These are phyloP conservation scores for Cranoglanis bouderius DNA, from an alignment of 2,113 vertebrate species.

Conservation along the genomic window DNA sequence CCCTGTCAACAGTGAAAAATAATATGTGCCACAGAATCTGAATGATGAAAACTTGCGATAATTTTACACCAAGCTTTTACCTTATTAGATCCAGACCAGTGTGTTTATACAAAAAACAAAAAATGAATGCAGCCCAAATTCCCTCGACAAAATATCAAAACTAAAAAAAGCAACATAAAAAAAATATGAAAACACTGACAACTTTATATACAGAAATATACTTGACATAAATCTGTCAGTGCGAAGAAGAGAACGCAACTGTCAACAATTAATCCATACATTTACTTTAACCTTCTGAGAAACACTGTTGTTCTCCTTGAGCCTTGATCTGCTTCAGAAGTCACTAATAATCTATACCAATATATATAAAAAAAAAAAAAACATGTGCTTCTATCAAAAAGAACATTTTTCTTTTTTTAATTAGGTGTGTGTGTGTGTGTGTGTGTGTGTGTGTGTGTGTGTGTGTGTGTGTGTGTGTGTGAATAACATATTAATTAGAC, in stretches of 20 bases:
- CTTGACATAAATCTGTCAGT: not conserved
- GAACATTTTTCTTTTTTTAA: too few relatives aligned
- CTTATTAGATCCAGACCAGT: not conserved
- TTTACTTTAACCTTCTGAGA: not conserved
- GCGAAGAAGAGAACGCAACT: not conserved
- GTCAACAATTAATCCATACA: not conserved
- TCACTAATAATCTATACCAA: not conserved
- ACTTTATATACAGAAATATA: not conserved
- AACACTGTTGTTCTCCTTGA: not conserved
- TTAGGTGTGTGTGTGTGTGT: not conserved
- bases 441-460: not conserved
- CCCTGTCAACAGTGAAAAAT: constrained; percentile 43
- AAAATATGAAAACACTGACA: not conserved
- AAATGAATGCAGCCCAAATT: not conserved
- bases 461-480: not conserved
- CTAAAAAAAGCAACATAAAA: not conserved
- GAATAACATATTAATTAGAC: not conserved
- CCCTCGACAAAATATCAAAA: not conserved
- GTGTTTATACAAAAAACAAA: not conserved
- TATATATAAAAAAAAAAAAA: not conserved
- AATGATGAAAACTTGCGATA: constrained; percentile 18
- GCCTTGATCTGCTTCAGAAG: not conserved
- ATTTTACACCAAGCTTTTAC: constrained; percentile 15
- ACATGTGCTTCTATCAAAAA: too few relatives aligned
- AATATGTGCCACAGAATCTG: constrained; percentile 14